These are phyloP conservation scores for Astur gentilis DNA, from an alignment of 2,113 vertebrate species.

Conservation along the genomic window DNA sequence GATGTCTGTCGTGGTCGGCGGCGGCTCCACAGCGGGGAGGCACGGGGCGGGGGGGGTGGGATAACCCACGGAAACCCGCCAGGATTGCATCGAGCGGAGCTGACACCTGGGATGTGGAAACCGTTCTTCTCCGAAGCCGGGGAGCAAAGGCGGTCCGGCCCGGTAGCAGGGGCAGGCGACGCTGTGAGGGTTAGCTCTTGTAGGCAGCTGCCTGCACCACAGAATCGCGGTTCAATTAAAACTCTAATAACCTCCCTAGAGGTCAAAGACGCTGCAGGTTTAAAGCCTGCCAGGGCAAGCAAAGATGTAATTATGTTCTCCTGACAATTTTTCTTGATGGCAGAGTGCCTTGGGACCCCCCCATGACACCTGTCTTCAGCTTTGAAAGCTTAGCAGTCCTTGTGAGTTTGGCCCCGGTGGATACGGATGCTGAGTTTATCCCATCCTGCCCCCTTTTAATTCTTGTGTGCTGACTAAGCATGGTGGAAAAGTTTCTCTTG, in stretches of 20 bases:
- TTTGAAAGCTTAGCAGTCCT: neutral
- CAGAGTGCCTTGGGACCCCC: neutral
- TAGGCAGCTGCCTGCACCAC: neutral
- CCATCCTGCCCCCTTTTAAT: neutral
- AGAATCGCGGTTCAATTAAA: neutral
- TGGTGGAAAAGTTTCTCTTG: neutral
- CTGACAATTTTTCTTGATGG: neutral
- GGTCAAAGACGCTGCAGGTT: neutral
- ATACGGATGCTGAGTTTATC: neutral
- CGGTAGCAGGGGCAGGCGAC: neutral
- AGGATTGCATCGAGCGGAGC: neutral
- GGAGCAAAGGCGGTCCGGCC: neutral
- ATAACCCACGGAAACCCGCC: accelerated
- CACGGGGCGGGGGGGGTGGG: no score
- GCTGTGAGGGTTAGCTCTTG: neutral
- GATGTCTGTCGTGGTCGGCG: neutral
- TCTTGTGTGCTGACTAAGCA: neutral
- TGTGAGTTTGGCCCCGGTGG: neutral
- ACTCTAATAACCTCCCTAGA: neutral
- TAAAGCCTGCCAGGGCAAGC: neutral
- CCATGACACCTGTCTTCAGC: neutral
- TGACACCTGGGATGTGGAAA: neutral
- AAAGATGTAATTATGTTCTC: neutral
- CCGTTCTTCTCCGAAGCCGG: no score
- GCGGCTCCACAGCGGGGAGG: neutral